Conservation (phyloP, 2,113 vertebrate genomes). For the Ciconia maguari region DNA sequence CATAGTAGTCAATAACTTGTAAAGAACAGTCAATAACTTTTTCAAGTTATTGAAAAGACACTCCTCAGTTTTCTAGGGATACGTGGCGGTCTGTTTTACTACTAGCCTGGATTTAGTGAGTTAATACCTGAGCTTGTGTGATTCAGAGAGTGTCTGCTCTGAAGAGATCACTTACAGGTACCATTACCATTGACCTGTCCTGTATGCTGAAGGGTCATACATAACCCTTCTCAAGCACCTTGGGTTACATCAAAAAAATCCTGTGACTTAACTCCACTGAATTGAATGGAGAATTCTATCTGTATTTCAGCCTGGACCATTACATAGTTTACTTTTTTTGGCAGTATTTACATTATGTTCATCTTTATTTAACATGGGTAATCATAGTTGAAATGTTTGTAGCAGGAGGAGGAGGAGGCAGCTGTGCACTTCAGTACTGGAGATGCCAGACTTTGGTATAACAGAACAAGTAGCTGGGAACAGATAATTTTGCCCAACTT, state of each 20-base stretch:
- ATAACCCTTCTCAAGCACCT: not conserved
- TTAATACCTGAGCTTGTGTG: not conserved
- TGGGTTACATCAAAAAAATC: too few species aligned
- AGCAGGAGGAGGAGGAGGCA: not conserved
- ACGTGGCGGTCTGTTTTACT: fast-evolving
- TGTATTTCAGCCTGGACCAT: not conserved
- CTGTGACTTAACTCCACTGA: not conserved
- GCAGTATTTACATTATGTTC: not conserved
- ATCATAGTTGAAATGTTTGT: not conserved
- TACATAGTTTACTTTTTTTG: not conserved
- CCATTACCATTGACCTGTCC: not conserved
- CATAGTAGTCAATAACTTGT: not conserved
- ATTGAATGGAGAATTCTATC: fast-evolving
- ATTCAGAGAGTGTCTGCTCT: not conserved
- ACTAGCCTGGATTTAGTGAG: not conserved
- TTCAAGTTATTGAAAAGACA: not conserved
- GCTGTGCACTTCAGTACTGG: not conserved
- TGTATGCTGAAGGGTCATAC: not conserved
- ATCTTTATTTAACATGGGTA: not conserved
- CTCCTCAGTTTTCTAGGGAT: not conserved
- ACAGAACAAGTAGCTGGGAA: not conserved
- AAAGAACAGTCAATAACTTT: not conserved
- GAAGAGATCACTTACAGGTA: not conserved
- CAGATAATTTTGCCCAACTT: not conserved
- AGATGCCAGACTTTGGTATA: not conserved